A percentile compares a stretch with the other conserved stretches of the same genome.
Evolutionary conservation across 2,797 vertebrate species (phyloP).

Genomic region (Gambelia wislizenii): DNA sequence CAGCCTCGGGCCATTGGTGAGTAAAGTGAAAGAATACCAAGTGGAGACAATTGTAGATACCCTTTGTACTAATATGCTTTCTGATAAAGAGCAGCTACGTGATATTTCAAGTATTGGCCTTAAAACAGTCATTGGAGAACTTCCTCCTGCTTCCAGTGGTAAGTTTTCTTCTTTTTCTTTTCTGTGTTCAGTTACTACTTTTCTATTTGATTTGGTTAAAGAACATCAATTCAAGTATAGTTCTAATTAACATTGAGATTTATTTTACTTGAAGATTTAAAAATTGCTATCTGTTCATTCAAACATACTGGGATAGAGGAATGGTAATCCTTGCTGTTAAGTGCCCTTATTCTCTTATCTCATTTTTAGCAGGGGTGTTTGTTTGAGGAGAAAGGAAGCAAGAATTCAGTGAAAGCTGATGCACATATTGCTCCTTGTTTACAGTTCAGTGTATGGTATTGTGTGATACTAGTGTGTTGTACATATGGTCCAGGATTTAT

Average conservation of each 20-base stretch:
- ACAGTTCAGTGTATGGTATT: not conserved
- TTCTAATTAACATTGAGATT: not conserved
- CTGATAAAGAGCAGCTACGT: conserved; percentile 97
- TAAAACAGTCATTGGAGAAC: conserved; percentile 98
- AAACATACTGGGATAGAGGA: not conserved
- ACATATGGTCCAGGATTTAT: conserved; percentile 15
- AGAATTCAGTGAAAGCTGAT: conserved; percentile 3
- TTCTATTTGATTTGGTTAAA: conserved; percentile 6
- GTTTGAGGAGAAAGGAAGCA: conserved; percentile 21
- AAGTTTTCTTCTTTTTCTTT: conserved; percentile 56
- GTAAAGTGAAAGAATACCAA: conserved; percentile 99
- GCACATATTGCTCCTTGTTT: not conserved
- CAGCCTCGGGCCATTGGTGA: conserved; percentile 97
- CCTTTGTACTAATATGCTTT: conserved; percentile 99
- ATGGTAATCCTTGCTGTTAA: not conserved
- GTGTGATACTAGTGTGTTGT: not conserved
- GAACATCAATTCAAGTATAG: not conserved
- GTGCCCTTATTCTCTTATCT: not conserved
- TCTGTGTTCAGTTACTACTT: not conserved
- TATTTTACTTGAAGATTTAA: not conserved
- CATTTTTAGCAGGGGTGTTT: conserved; percentile 10
- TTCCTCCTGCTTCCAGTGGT: conserved; percentile 98
- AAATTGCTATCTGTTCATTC: not conserved
- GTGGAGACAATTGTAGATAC: conserved; percentile 99
- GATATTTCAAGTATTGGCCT: conserved; percentile 99